These are phyloP conservation scores for Pteronura brasiliensis DNA, from an alignment of 2,113 vertebrate species.

Conservation along the genomic window DNA sequence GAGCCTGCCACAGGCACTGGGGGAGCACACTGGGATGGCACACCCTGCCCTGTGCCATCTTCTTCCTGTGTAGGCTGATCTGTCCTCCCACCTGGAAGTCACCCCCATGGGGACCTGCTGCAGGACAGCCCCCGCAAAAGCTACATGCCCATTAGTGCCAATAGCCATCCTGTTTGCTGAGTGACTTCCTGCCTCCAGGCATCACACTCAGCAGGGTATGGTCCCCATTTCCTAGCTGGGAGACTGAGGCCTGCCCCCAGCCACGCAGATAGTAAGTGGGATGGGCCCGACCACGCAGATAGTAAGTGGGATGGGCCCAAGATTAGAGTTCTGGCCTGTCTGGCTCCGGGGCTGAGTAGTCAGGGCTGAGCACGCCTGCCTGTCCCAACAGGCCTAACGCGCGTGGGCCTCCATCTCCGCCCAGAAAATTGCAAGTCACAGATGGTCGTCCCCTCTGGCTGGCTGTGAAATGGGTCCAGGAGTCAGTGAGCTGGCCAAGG, in stretches of 20 bases:
- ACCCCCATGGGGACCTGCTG: neutral
- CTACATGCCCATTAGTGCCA: rapidly evolving
- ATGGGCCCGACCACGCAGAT: neutral
- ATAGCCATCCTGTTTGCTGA: neutral
- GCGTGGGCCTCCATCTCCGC: rapidly evolving
- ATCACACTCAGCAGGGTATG: rapidly evolving
- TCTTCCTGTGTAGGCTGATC: neutral
- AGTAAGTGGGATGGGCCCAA: rapidly evolving
- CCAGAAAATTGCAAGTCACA: neutral
- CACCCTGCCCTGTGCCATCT: neutral
- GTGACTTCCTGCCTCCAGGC: neutral
- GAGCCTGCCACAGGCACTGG: too few species aligned
- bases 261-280: neutral
- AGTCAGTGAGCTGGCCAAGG: neutral
- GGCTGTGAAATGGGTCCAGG: neutral
- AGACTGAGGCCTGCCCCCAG: neutral
- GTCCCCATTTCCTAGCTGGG: neutral
- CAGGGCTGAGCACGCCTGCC: neutral
- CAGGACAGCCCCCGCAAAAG: neutral
- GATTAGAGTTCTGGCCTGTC: neutral
- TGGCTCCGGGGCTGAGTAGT: neutral
- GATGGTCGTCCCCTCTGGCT: rapidly evolving
- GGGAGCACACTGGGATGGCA: neutral
- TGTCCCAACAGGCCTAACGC: rapidly evolving
- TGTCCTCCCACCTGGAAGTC: too few species aligned